Evolutionary conservation across 2,888 invertebrate species (phyloP).

Genomic region (Andrena flavipes): DNA sequence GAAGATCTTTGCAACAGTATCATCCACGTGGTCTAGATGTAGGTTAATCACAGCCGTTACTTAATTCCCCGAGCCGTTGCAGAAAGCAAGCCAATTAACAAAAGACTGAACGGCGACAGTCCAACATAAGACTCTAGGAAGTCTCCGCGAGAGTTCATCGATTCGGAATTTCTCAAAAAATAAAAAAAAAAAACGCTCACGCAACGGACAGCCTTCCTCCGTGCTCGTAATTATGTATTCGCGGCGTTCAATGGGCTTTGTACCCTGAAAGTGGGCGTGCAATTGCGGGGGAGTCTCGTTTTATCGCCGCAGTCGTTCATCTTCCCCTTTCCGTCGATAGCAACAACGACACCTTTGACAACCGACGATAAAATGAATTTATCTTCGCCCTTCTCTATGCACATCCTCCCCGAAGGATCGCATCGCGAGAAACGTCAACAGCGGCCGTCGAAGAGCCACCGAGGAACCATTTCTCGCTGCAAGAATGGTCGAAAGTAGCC

Average conservation of each 20-base stretch:
- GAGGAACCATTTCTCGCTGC: background rate
- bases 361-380: background rate
- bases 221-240: background rate
- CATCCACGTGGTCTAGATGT: constrained; percentile 30
- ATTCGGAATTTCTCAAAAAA: constrained; percentile 3
- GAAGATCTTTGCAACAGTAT: constrained; percentile 16
- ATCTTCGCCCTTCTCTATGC: background rate
- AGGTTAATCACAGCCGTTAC: constrained; percentile 59
- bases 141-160: constrained; percentile 4
- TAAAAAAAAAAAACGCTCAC: too few relatives aligned
- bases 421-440: background rate
- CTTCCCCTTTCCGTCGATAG: too few relatives aligned
- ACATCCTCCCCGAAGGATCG: background rate
- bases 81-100: constrained; percentile 55
- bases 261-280: background rate
- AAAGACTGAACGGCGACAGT: constrained; percentile 8
- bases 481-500: background rate
- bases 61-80: constrained; percentile 41
- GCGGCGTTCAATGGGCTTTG: background rate
- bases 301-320: background rate
- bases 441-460: background rate
- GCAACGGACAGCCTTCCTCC: background rate
- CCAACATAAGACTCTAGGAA: background rate
- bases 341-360: too few relatives aligned
- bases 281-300: background rate